phyloP scores from a whole-genome alignment of 30 jellyfish, hydroid and myxozoan genomes.

The Chrysaora quinquecirrha region DNA sequence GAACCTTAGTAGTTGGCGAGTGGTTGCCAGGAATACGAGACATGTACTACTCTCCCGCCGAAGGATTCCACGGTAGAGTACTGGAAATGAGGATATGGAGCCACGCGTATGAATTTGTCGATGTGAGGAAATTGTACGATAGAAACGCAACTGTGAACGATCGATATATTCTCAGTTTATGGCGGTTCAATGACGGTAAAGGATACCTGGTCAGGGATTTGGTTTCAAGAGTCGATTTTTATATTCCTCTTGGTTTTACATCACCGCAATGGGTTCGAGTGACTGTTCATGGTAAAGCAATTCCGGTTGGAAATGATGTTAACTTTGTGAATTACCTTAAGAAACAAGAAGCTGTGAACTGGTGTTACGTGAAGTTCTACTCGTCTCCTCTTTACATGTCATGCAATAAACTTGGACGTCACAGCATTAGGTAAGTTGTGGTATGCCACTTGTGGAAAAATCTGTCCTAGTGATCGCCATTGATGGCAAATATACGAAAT shows the following conservation, averaged over 20 bases:
- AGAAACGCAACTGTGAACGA: neutral
- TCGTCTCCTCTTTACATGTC: conserved; percentile 47
- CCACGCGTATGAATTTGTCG: conserved; percentile 63
- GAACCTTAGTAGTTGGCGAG: conserved; percentile 59
- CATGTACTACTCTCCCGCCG: conserved; percentile 45
- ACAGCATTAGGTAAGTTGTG: conserved; percentile 39
- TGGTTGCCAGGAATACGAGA: conserved; percentile 69
- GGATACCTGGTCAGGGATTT: conserved; percentile 46
- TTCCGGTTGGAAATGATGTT: conserved; percentile 55
- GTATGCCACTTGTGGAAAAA: too few relatives aligned
- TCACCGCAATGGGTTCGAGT: conserved; percentile 69
- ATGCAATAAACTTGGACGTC: conserved; percentile 48
- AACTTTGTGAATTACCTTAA: conserved; percentile 7
- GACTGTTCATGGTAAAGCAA: conserved; percentile 25
- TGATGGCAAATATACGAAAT: neutral
- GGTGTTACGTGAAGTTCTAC: conserved; percentile 62
- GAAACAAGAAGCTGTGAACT: conserved; percentile 39
- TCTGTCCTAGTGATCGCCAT: neutral
- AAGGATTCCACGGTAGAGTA: conserved; percentile 47
- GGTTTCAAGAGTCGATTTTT: conserved; percentile 43
- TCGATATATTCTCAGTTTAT: conserved; percentile 29
- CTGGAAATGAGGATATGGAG: conserved; percentile 60
- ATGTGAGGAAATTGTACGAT: conserved; percentile 10
- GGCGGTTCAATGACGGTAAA: conserved; percentile 66
- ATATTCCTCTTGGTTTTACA: conserved; percentile 36